Evolutionary conservation across 2,797 vertebrate genomes (phyloP), one percentile per base, ranked within the genome.

Genomic region (Spea hammondii): DNA sequence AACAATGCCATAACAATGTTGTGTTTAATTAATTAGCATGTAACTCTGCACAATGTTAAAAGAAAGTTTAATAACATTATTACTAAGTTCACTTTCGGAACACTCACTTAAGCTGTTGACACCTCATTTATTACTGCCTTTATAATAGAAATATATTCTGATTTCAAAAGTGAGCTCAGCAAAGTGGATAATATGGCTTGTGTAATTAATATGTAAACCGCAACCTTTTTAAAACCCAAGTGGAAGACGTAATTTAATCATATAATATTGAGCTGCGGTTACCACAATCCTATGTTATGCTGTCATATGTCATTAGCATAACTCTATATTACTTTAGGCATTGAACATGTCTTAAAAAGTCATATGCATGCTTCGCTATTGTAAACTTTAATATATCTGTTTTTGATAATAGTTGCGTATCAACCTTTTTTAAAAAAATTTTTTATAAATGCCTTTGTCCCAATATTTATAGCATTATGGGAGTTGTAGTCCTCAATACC

Each of bases 151-250:
- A 47, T 57, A 44, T n/a, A 57, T 72, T 59, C 53, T n/a, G n/a
- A 70, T 50, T 72, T 59, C 14, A 57, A 72, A 45, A 72, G 17
- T 70, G 45, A 57, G 45, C 44, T 47, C 59, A 47, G 44, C 7
- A 59, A 72, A 13, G 32, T 13, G 54, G 54, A 59, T 72, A 72
- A 72, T 72, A 8, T 59, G 54, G 54, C 54, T 72, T 72, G 44
- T 72, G 70, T 57, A 55, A 72, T 72, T 72, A 72, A 72, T 12
- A 72, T 59, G 53, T 6, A 72, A 59, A 50, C 70, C 70, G 13
- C 70, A 72, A 59, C 8, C n/a, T 32, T 47, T 72, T 55, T 57
- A 72, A 72, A 72, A 57, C 70, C 54, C 51, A 72, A 46, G 53
- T 7, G 11, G 17, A 72, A 57, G 53, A 13, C 57, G 70, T 57